A percentile compares a stretch with the other conserved stretches of the same genome.
Conservation (phyloP, 1,140 invertebrate genomes). For the Tetraneura akinire region DNA sequence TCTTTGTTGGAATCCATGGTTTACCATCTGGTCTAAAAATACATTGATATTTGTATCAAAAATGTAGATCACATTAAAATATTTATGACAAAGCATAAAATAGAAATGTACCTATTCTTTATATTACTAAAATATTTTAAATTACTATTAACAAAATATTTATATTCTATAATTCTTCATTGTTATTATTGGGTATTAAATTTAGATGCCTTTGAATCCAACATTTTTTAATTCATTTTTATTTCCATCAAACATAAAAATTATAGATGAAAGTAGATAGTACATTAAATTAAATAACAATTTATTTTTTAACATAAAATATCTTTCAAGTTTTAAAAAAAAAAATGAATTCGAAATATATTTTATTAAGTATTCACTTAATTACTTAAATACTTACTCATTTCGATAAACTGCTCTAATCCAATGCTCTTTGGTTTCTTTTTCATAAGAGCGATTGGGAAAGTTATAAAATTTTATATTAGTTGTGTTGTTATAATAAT, state of each 20-base stretch:
- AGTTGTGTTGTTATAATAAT: background rate
- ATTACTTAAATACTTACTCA: slow-evolving; percentile 2
- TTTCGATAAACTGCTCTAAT: slow-evolving; percentile 4
- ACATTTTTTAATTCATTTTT: too few relatives aligned
- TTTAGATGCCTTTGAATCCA: too few relatives aligned
- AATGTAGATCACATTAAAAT: too few relatives aligned
- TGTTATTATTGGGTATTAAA: too few relatives aligned
- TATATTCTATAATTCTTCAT: too few relatives aligned
- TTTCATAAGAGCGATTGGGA: background rate
- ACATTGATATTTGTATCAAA: background rate
- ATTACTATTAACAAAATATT: background rate
- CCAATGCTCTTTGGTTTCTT: background rate
- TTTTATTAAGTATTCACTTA: background rate
- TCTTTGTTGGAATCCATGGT: slow-evolving; percentile 14
- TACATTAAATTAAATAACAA: slow-evolving; percentile 3
- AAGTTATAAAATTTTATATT: slow-evolving; percentile 24
- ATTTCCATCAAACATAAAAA: too few relatives aligned
- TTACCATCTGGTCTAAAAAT: background rate
- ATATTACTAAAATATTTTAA: background rate
- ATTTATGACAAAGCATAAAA: too few relatives aligned
- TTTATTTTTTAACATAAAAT: too few relatives aligned
- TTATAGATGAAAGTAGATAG: too few relatives aligned
- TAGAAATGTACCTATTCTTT: too few relatives aligned
- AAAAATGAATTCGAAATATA: too few relatives aligned
- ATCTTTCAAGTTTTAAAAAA: too few relatives aligned